A percentile compares a stretch with the other conserved stretches of the same genome.
phyloP scores from a whole-genome alignment of 2,888 invertebrate species.

The Leptinotarsa rubiginosa region DNA sequence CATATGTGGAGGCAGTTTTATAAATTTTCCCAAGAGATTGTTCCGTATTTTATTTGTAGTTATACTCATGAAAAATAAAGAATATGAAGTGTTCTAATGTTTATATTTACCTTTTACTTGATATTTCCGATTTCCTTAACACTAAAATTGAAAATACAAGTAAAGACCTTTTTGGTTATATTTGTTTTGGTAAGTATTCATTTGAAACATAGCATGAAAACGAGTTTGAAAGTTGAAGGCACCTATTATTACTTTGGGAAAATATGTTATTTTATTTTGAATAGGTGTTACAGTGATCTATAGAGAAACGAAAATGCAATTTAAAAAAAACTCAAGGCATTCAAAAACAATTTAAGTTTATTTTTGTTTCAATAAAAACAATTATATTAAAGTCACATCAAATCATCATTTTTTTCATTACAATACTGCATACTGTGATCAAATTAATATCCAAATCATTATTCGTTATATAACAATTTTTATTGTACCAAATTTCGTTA shows the following conservation, averaged over 20 bases:
- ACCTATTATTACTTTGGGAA: neutral
- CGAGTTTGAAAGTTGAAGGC: no score
- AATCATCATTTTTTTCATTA: neutral
- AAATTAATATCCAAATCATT: conserved; percentile 14
- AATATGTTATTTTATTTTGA: neutral
- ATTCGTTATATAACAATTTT: conserved; percentile 9
- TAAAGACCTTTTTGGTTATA: no score
- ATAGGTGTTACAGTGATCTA: neutral
- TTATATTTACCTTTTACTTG: no score
- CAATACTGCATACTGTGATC: conserved; percentile 1
- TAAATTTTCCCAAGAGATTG: no score
- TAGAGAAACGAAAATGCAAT: neutral
- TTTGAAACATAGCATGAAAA: no score
- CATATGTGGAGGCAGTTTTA: no score
- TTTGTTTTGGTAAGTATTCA: no score
- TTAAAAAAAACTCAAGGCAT: neutral
- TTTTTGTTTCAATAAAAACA: neutral
- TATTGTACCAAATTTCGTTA: conserved; percentile 38
- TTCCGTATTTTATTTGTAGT: no score
- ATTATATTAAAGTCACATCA: neutral
- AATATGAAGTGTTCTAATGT: no score
- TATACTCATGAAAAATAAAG: no score
- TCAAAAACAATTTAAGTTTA: neutral
- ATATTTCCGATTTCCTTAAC: no score
- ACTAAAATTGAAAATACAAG: no score